A percentile compares a stretch with the other conserved stretches of the same genome.
Evolutionary conservation across 2,113 vertebrate genomes (phyloP).

Genomic region (Mirza zaza): DNA sequence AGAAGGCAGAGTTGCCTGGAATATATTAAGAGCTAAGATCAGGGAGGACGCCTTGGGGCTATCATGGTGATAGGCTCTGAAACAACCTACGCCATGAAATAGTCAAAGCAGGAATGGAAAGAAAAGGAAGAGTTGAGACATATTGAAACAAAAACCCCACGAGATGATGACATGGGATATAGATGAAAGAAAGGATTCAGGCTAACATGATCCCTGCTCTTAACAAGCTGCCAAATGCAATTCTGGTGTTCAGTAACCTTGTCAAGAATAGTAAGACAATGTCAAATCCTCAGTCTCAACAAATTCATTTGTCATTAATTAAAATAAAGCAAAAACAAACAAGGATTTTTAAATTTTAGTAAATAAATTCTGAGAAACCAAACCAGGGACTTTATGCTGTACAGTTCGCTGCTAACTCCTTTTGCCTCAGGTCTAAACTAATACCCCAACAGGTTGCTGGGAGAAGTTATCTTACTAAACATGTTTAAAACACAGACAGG

Average conservation of each 20-base stretch:
- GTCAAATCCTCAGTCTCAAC: not conserved
- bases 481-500: not conserved
- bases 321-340: slow-evolving; percentile 20
- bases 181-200: not conserved
- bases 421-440: not conserved
- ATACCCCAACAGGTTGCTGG: slow-evolving; percentile 33
- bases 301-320: not conserved
- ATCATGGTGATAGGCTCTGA: not conserved
- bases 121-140: not conserved
- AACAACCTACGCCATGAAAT: not conserved
- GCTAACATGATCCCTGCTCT: not conserved
- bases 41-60: not conserved
- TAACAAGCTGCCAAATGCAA: not conserved
- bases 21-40: not conserved
- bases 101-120: not conserved
- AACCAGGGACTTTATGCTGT: not conserved
- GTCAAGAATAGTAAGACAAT: not conserved
- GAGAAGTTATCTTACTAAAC: slow-evolving; percentile 42
- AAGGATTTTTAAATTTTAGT: slow-evolving; percentile 4
- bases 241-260: not conserved
- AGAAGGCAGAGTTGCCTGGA: not conserved
- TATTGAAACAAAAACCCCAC: not conserved
- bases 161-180: rapidly evolving
- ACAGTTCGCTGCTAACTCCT: not conserved
- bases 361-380: slow-evolving; percentile 20